These are phyloP conservation scores for Geophilus truncorum DNA, from an alignment of 2,888 invertebrate genomes.

Conservation along the genomic window DNA sequence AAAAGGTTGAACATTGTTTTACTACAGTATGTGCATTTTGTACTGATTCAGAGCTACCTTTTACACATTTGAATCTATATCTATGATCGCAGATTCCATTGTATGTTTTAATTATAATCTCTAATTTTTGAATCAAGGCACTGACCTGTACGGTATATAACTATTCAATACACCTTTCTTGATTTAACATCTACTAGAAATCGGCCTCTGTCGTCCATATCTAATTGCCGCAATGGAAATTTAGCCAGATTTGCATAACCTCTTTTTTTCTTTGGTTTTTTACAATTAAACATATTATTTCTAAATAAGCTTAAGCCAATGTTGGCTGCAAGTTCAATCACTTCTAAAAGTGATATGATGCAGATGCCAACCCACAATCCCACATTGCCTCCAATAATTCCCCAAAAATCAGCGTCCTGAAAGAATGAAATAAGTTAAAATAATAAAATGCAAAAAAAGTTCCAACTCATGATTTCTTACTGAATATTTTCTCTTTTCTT, in stretches of 20 bases:
- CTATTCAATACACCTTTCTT: too few relatives aligned
- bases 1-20: too few relatives aligned
- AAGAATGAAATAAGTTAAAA: not conserved
- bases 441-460: not conserved
- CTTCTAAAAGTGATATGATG: slow-evolving; percentile 27
- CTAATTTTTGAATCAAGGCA: not conserved
- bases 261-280: not conserved
- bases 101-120: too few relatives aligned
- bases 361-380: slow-evolving; percentile 29
- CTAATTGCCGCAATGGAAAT: not conserved
- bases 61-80: too few relatives aligned
- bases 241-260: not conserved
- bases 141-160: too few relatives aligned
- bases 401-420: slow-evolving; percentile 30
- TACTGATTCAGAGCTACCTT: too few relatives aligned
- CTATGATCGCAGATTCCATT: too few relatives aligned
- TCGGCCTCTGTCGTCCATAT: not conserved
- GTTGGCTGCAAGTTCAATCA: not conserved
- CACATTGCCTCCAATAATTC: slow-evolving; percentile 31
- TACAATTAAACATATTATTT: not conserved
- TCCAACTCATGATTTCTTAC: not conserved
- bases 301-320: not conserved
- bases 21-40: too few relatives aligned
- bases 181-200: not conserved
- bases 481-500: slow-evolving; percentile 32